phyloP scores from a whole-genome alignment of 2,797 vertebrate genomes.

The Paguma larvata region DNA sequence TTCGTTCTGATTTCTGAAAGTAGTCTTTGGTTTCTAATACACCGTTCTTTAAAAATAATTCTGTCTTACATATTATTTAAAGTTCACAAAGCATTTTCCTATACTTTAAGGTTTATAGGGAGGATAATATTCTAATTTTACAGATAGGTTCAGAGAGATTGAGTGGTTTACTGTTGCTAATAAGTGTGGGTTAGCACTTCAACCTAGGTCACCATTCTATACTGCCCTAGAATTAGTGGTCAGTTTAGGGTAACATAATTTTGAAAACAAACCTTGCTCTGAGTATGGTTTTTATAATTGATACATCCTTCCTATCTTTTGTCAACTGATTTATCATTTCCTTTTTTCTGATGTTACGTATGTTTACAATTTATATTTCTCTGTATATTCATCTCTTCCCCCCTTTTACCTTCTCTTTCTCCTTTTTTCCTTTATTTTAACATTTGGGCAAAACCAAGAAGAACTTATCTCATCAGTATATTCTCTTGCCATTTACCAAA shows the following conservation, averaged over 20 bases:
- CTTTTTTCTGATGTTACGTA: neutral
- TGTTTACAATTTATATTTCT: conserved; percentile 21
- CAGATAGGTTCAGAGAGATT: neutral
- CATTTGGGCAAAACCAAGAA: neutral
- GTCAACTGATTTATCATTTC: conserved; percentile 17
- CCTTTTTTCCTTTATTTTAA: neutral
- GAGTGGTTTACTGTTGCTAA: neutral
- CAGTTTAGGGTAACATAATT: neutral
- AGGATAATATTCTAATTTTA: neutral
- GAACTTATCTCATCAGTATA: neutral
- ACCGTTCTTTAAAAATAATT: conserved; percentile 32
- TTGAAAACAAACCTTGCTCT: neutral
- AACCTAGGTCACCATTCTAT: neutral
- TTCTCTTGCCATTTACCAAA: neutral
- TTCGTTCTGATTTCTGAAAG: conserved; percentile 32
- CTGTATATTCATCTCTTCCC: neutral
- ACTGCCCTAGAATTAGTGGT: neutral
- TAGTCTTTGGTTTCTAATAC: conserved; percentile 15
- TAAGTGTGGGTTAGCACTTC: neutral
- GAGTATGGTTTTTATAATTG: neutral
- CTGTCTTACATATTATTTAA: conserved; percentile 13
- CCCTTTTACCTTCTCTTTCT: neutral
- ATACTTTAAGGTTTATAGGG: neutral
- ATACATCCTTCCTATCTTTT: neutral
- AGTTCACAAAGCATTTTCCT: neutral